Evolutionary conservation across 1,140 invertebrate species (phyloP).

Genomic region (Scylla paramamosain): DNA sequence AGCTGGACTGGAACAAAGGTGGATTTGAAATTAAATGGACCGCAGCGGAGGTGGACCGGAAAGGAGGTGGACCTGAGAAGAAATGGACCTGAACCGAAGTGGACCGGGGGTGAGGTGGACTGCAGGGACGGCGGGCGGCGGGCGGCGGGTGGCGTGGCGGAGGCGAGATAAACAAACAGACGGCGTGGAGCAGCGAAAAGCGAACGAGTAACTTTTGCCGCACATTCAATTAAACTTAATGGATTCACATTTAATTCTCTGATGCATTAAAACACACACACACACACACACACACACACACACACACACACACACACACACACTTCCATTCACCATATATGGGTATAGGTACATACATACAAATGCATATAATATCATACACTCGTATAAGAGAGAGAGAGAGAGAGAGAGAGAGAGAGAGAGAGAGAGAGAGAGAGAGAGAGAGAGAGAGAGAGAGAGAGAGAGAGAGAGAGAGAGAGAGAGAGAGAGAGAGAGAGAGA

Average conservation of each 20-base stretch:
- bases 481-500: no score
- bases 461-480: background rate
- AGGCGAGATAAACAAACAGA: background rate
- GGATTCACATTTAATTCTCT: conserved; percentile 15
- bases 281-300: conserved; percentile 21
- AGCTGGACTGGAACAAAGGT: no score
- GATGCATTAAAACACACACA: conserved; percentile 23
- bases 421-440: background rate
- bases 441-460: no score
- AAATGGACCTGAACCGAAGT: no score
- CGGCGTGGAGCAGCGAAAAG: background rate
- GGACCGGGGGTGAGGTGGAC: no score
- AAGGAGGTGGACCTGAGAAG: no score
- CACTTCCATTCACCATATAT: background rate
- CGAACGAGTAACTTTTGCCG: conserved; percentile 20
- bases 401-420: no score
- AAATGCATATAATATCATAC: background rate
- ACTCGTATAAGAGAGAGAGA: background rate
- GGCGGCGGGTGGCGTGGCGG: no score
- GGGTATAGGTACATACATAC: background rate
- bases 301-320: conserved; percentile 1
- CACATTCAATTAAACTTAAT: conserved; percentile 24
- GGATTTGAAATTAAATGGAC: no score
- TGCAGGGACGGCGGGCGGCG: no score
- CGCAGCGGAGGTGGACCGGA: no score